Percentiles rank a stretch among this genome's conserved stretches.
phyloP scores from a whole-genome alignment of 2,113 vertebrate genomes.

The Hyla sarda region DNA sequence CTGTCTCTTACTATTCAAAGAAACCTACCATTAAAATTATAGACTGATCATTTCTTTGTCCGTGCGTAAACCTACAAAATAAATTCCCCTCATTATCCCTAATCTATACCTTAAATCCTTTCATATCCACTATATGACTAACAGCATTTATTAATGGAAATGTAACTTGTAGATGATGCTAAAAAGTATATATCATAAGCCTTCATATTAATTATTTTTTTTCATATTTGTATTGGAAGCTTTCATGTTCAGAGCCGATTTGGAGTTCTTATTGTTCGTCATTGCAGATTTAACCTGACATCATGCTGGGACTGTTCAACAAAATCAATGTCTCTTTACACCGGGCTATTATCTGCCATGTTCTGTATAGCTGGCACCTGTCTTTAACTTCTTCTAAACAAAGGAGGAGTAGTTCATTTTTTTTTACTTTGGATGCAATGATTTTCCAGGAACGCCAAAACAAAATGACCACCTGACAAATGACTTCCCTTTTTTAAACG shows the following conservation, averaged over 20 bases:
- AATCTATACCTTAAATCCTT: too few species aligned
- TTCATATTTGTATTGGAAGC: neutral
- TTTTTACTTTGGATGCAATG: neutral
- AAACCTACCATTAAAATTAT: too few species aligned
- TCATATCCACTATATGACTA: too few species aligned
- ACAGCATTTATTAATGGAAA: too few species aligned
- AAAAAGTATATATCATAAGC: neutral
- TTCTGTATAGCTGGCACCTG: constrained; percentile 1
- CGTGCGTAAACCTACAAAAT: too few species aligned
- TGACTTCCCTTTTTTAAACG: neutral
- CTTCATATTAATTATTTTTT: neutral
- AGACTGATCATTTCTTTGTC: too few species aligned
- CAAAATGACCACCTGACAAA: constrained; percentile 33
- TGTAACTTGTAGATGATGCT: too few species aligned
- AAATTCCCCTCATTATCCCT: too few species aligned
- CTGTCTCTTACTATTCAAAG: too few species aligned
- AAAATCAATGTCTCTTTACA: constrained; percentile 40
- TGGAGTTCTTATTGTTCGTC: neutral
- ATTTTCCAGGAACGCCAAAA: neutral
- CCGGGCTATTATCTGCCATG: neutral
- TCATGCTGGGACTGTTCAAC: neutral
- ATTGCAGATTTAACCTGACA: neutral
- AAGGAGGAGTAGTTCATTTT: neutral
- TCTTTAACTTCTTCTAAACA: neutral
- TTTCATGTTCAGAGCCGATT: neutral